phyloP scores from a whole-genome alignment of 1,140 invertebrate genomes.

The Nymphalis io region DNA sequence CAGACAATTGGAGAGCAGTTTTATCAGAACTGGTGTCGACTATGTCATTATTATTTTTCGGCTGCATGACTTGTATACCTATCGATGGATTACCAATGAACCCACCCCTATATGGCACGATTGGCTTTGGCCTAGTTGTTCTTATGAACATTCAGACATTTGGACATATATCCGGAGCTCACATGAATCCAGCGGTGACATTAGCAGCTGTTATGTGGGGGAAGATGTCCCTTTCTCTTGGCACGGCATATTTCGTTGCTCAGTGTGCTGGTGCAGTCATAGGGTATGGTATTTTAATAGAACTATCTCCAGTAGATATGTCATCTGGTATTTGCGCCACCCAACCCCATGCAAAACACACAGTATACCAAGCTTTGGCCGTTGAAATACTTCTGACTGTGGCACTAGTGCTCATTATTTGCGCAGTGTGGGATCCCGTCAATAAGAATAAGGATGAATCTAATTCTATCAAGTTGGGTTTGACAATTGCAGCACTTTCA shows the following conservation, averaged over 20 bases:
- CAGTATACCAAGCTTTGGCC: slow-evolving; percentile 55
- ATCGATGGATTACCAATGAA: slow-evolving; percentile 41
- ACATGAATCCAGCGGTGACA: slow-evolving; percentile 90
- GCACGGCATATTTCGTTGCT: slow-evolving; percentile 85
- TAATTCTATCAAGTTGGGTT: slow-evolving; percentile 80
- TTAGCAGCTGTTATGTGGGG: slow-evolving; percentile 83
- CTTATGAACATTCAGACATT: slow-evolving; percentile 82
- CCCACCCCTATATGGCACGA: slow-evolving; percentile 49
- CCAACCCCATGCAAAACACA: slow-evolving; percentile 74
- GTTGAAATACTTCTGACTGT: slow-evolving; percentile 83
- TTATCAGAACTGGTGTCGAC: slow-evolving; percentile 60
- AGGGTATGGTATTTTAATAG: slow-evolving; percentile 85
- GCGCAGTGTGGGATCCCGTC: slow-evolving; percentile 82
- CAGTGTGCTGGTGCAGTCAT: slow-evolving; percentile 86
- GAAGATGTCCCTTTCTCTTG: slow-evolving; percentile 81
- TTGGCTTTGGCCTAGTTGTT: slow-evolving; percentile 66
- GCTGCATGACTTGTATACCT: slow-evolving; percentile 67
- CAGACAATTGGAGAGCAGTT: slow-evolving; percentile 47
- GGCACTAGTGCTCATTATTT: slow-evolving; percentile 85
- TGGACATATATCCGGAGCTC: slow-evolving; percentile 86
- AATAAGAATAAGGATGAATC: slow-evolving; percentile 79
- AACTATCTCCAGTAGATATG: slow-evolving; percentile 78
- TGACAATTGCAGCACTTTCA: slow-evolving; percentile 83
- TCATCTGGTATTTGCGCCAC: slow-evolving; percentile 82
- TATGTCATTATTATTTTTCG: slow-evolving; percentile 55